Conservation (phyloP, 2,113 vertebrate species). For the Cyprinodon brontotheroides region DNA sequence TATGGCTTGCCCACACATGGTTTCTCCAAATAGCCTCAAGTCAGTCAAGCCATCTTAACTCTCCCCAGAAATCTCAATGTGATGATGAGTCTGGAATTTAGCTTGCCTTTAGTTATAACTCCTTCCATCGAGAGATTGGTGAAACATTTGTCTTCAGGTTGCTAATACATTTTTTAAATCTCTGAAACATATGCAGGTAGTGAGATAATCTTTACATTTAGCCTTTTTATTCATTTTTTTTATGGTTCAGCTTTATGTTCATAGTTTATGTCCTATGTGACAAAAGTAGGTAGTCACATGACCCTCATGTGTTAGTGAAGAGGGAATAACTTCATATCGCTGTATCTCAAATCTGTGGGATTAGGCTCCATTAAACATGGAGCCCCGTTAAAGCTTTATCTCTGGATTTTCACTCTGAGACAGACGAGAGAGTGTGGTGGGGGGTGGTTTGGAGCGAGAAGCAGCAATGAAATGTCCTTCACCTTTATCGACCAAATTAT, state of each 20-base stretch:
- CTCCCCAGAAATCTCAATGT: constrained; percentile 42
- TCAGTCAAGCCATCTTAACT: constrained; percentile 56
- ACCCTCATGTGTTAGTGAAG: constrained; percentile 57
- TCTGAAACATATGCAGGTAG: constrained; percentile 35
- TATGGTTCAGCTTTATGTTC: constrained; percentile 33
- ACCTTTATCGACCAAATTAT: constrained; percentile 80
- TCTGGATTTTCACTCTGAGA: constrained; percentile 75
- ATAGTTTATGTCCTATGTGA: constrained; percentile 31
- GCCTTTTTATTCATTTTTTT: constrained; percentile 7
- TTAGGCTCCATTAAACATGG: constrained; percentile 84
- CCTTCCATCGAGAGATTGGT: constrained; percentile 50
- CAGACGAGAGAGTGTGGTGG: constrained; percentile 64
- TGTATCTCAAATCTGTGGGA: constrained; percentile 80
- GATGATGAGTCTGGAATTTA: constrained; percentile 32
- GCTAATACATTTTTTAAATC: constrained; percentile 64
- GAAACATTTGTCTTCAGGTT: constrained; percentile 46
- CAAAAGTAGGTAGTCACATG: constrained; percentile 61
- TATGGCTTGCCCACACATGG: constrained; percentile 64
- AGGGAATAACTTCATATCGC: constrained; percentile 76
- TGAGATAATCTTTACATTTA: not conserved
- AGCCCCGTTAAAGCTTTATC: constrained; percentile 76
- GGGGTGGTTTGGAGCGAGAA: constrained; percentile 48
- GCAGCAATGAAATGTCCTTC: constrained; percentile 78
- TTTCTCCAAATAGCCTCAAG: constrained; percentile 64
- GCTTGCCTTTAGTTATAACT: constrained; percentile 53